Evolutionary conservation across 2,888 invertebrate species (phyloP).

Genomic region (Thecocarcelia acutangulata): DNA sequence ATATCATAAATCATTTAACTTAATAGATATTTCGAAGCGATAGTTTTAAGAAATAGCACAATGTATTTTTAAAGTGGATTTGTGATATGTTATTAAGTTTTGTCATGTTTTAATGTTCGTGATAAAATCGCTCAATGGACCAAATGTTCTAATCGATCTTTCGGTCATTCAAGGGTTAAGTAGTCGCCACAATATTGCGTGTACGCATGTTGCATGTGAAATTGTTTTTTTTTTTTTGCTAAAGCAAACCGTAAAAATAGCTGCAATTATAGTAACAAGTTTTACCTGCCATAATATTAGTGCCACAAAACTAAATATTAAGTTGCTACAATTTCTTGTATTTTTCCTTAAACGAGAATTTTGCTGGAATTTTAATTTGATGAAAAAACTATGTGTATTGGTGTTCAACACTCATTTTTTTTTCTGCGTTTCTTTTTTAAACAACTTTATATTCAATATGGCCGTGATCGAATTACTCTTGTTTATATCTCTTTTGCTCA

Average conservation of each 20-base stretch:
- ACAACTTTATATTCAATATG: not conserved
- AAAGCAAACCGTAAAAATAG: conserved; percentile 47
- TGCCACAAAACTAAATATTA: conserved; percentile 4
- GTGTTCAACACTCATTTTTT: not conserved
- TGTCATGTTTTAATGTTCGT: no score
- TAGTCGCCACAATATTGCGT: conserved; percentile 45
- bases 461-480: not conserved
- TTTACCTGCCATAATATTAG: conserved; percentile 8
- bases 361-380: conserved; percentile 56
- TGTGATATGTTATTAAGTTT: no score
- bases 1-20: no score
- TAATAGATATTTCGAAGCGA: no score
- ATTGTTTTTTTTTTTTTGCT: conserved; percentile 13
- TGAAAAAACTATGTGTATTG: not conserved
- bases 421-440: not conserved
- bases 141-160: no score
- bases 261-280: conserved; percentile 50
- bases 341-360: conserved; percentile 13
- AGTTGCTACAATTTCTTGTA: conserved; percentile 49
- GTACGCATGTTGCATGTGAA: conserved; percentile 61
- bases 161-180: not conserved
- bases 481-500: not conserved
- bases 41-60: no score
- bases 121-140: no score
- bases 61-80: no score